Evolutionary conservation across 2,888 invertebrate species (phyloP).

Genomic region (Heteromyza rotundicornis): DNA sequence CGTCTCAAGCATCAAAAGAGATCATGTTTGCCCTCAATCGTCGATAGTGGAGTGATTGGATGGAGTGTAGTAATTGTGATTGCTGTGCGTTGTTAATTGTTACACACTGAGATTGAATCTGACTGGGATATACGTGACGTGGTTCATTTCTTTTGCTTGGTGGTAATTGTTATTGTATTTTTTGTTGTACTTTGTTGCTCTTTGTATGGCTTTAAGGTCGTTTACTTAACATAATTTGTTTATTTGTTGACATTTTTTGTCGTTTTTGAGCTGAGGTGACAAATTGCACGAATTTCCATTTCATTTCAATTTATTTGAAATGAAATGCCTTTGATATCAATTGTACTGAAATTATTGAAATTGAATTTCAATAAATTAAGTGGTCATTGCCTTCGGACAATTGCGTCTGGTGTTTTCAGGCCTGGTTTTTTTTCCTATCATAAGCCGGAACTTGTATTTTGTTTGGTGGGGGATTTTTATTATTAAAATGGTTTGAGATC

Average conservation of each 20-base stretch:
- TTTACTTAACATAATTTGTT: not conserved
- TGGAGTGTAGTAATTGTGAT: not conserved
- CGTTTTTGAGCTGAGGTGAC: not conserved
- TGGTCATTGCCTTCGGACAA: not conserved
- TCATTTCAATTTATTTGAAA: not conserved
- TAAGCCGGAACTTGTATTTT: not conserved
- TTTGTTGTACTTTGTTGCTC: not conserved
- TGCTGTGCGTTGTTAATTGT: not conserved
- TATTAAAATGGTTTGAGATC: not conserved
- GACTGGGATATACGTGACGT: too few relatives aligned
- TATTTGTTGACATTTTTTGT: not conserved
- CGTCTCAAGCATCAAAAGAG: too few relatives aligned
- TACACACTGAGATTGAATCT: too few relatives aligned
- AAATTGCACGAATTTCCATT: not conserved
- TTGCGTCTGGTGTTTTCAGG: not conserved
- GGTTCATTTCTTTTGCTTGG: too few relatives aligned
- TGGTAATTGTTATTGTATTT: not conserved
- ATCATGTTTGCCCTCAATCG: too few relatives aligned
- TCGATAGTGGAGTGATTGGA: too few relatives aligned
- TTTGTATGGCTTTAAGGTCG: not conserved
- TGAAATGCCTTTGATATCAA: not conserved
- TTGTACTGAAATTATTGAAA: not conserved
- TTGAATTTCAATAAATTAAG: not conserved
- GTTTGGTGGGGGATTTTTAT: not conserved
- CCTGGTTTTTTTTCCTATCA: not conserved